These are phyloP conservation scores for Pseudotriccus pelzelni DNA, from an alignment of 2,797 vertebrate species.

Conservation along the genomic window DNA sequence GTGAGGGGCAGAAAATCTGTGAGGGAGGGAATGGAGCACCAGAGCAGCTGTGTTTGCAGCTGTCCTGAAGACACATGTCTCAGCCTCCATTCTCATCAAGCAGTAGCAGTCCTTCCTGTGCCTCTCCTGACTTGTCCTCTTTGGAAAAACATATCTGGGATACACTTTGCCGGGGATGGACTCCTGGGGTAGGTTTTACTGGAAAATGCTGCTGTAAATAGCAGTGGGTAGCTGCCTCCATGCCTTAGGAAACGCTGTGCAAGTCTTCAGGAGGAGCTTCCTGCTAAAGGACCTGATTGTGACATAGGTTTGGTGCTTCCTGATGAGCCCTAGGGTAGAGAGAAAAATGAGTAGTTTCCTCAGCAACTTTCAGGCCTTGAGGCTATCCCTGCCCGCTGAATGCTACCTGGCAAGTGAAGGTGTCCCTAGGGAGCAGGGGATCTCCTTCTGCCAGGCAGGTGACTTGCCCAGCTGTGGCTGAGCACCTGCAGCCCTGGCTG, in stretches of 20 bases:
- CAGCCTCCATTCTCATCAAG: neutral
- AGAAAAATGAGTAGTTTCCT: neutral
- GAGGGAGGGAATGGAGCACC: rapidly evolving
- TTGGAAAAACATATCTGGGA: neutral
- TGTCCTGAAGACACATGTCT: neutral
- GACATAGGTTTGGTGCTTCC: neutral
- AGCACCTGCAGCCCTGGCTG: neutral
- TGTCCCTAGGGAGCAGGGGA: neutral
- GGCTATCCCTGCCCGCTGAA: neutral
- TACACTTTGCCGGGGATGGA: neutral
- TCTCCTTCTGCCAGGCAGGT: neutral
- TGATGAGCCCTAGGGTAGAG: neutral
- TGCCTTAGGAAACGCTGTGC: neutral
- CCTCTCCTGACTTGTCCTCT: neutral
- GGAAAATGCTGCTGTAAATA: neutral
- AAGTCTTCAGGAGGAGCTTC: neutral
- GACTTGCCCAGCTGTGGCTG: neutral
- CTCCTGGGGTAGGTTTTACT: neutral
- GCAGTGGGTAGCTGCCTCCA: neutral
- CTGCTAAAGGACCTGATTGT: neutral
- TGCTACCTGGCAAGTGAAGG: rapidly evolving
- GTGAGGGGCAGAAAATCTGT: neutral
- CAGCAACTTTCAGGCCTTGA: rapidly evolving
- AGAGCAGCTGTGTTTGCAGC: neutral
- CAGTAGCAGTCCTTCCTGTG: neutral